Evolutionary conservation across 1,140 invertebrate genomes (phyloP).

Genomic region (Lethrus apterus): DNA sequence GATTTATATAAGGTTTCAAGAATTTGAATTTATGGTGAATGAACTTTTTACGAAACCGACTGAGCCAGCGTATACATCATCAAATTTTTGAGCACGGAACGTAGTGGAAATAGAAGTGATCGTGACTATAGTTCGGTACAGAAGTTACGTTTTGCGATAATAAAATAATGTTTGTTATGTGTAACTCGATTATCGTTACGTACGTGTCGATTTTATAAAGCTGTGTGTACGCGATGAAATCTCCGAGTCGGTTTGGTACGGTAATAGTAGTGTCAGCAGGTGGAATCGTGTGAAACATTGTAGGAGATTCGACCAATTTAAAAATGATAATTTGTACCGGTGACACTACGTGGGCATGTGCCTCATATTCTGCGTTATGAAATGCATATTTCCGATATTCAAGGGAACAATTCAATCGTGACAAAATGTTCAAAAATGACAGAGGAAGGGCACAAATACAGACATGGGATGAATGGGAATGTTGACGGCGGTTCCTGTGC

Average conservation of each 20-base stretch:
- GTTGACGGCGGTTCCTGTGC: constrained; percentile 41
- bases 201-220: constrained; percentile 9
- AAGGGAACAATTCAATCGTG: constrained; percentile 32
- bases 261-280: constrained; percentile 34
- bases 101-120: too few relatives aligned
- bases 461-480: constrained; percentile 55
- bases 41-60: constrained; percentile 13
- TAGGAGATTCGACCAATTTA: constrained; percentile 18
- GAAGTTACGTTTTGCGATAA: constrained; percentile 2
- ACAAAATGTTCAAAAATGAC: constrained; percentile 61
- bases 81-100: constrained; percentile 15
- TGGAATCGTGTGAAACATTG: constrained; percentile 32
- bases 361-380: constrained; percentile 30
- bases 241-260: constrained; percentile 23
- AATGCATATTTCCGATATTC: constrained; percentile 36
- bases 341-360: constrained; percentile 23
- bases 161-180: constrained; percentile 4
- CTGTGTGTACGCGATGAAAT: constrained; percentile 6
- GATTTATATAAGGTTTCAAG: background rate
- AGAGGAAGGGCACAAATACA: constrained; percentile 56
- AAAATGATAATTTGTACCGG: constrained; percentile 26
- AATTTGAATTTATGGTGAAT: constrained; percentile 7
- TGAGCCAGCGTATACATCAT: constrained; percentile 12
- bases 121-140: background rate
- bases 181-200: constrained; percentile 4